Base-by-base conservation (phyloP, 2,113 vertebrate species). In the Microtus pennsylvanicus region DNA sequence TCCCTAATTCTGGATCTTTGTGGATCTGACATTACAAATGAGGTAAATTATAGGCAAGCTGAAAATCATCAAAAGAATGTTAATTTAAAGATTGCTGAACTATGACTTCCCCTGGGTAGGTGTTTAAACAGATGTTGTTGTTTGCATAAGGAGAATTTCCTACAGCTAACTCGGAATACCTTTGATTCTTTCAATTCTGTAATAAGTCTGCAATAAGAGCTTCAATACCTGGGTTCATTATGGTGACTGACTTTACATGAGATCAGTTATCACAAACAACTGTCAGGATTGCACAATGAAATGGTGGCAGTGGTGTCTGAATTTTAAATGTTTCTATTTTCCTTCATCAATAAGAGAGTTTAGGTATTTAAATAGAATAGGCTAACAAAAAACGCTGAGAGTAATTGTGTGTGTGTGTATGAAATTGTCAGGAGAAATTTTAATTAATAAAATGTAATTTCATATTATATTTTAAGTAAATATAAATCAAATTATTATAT, bases 51-150 rank as follows among this genome's bases (percentile, higher is more conserved):
- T 99, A 96, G 99, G 98, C 98, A 99, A 0, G 99, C 98, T 17
- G 99, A 50, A 99, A 98, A 99, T 99, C 93, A 99, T 99, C 98
- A 99, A 99, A 94, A 99, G 94, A 99, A 99, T 98, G 99, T 99
- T 94, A 98, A 99, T 93, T 99, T 99, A 55, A 99, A 99, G 95
- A 99, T 98, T 96, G 99, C 97, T 30, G 99, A 99, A 81, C 99
- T 99, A 9, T 99, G 98, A 99, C 96, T 99, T 99, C 21, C 98
- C 97, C 28, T 98, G 96, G 74, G 98, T 97, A 16, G 98, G 99
- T 42, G 98, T 98, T 22, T 99, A 99, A 87, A 99, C 98, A 58
- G 99, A 95, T 97, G 99, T 98, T 24, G 98, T 99, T 97, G 99
- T 99, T 97, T 99, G 93, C 52, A 99, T 98, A 38, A 99, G 99